Conservation (phyloP, 2,797 vertebrate genomes). For the Pipistrellus nathusii region DNA sequence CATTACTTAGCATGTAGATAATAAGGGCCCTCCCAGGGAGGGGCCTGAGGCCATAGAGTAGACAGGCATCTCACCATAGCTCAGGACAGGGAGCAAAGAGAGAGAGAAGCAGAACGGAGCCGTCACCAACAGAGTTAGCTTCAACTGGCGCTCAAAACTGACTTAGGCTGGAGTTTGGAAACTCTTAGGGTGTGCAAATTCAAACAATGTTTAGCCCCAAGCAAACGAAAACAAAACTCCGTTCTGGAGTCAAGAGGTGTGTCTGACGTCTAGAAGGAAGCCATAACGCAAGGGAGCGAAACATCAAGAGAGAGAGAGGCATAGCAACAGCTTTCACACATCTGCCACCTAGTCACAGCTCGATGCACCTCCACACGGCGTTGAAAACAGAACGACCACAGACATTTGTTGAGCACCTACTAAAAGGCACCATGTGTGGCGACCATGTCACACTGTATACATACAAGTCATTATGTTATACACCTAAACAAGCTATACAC, state of each 20-base stretch:
- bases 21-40: neutral
- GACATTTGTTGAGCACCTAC: neutral
- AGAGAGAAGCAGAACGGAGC: neutral
- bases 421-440: neutral
- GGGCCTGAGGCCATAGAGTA: neutral
- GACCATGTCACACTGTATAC: neutral
- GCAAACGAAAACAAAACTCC: conserved; percentile 31
- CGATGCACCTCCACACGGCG: neutral
- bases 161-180: neutral
- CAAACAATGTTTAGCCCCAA: neutral
- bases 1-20: neutral
- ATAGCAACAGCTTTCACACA: neutral
- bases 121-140: neutral
- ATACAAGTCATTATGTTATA: neutral
- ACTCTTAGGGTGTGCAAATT: neutral
- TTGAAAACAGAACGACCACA: neutral
- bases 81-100: neutral
- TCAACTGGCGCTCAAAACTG: neutral
- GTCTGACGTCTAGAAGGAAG: neutral
- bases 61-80: neutral
- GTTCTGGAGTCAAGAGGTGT: neutral
- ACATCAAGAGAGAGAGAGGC: neutral
- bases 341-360: neutral
- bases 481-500: neutral
- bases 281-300: neutral